Evolutionary conservation across 2,888 invertebrate genomes (phyloP).

Genomic region (Drosophila nr. fundita): DNA sequence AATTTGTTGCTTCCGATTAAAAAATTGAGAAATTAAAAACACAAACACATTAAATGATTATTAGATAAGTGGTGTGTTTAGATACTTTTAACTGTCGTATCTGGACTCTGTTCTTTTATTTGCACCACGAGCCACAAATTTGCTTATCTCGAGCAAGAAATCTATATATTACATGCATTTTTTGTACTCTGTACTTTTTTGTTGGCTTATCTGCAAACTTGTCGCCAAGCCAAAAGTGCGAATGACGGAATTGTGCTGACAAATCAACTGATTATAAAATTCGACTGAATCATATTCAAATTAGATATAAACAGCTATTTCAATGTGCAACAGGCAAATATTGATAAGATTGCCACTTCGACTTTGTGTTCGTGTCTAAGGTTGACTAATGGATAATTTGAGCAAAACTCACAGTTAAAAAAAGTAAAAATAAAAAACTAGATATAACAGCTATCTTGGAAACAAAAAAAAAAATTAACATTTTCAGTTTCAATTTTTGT

Average conservation of each 20-base stretch:
- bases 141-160: slow-evolving; percentile 35
- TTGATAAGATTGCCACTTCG: slow-evolving; percentile 42
- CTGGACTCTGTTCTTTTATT: neutral
- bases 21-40: neutral
- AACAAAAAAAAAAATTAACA: too few species aligned
- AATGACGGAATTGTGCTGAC: slow-evolving; percentile 42
- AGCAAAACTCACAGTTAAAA: slow-evolving; percentile 4
- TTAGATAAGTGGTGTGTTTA: slow-evolving; percentile 3
- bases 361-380: slow-evolving; percentile 6
- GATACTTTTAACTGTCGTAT: slow-evolving; percentile 14
- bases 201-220: slow-evolving; percentile 29
- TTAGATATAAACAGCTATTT: slow-evolving; percentile 21
- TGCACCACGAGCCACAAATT: slow-evolving; percentile 12
- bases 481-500: neutral
- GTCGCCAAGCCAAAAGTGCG: slow-evolving; percentile 20
- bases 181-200: neutral
- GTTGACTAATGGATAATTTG: slow-evolving; percentile 34
- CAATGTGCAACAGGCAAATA: slow-evolving; percentile 11
- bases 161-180: slow-evolving; percentile 12
- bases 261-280: slow-evolving; percentile 26
- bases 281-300: slow-evolving; percentile 58
- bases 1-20: slow-evolving; percentile 52
- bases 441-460: neutral
- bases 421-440: neutral
- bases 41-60: neutral